Conservation (phyloP, 2,888 invertebrate species). For the Gerris lacustris region DNA sequence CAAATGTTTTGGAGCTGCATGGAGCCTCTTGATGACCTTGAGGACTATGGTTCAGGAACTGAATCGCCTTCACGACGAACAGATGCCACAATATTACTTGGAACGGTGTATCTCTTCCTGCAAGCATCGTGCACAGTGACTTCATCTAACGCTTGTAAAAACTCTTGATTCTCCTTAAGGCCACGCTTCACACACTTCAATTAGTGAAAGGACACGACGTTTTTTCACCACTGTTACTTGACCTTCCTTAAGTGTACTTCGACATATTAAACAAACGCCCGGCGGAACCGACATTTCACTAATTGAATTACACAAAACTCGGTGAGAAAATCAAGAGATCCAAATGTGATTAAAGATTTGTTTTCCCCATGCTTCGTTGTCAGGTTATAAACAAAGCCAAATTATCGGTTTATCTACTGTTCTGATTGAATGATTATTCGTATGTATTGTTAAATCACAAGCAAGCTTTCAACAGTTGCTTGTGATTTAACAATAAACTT, state of each 20-base stretch:
- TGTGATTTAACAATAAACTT: too few relatives aligned
- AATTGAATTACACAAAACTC: too few relatives aligned
- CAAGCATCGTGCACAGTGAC: slow-evolving; percentile 15
- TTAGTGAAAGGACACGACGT: slow-evolving; percentile 13
- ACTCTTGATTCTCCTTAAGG: slow-evolving; percentile 9
- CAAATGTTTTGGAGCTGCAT: too few relatives aligned
- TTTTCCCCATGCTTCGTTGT: too few relatives aligned
- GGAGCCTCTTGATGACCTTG: not conserved
- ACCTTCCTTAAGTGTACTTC: slow-evolving; percentile 10
- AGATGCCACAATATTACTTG: slow-evolving; percentile 18
- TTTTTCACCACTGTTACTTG: slow-evolving; percentile 12
- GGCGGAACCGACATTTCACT: too few relatives aligned
- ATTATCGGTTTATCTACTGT: too few relatives aligned
- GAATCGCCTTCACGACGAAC: slow-evolving; percentile 16
- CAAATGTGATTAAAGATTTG: too few relatives aligned
- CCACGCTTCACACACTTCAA: slow-evolving; percentile 19
- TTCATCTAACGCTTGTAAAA: not conserved
- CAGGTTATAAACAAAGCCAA: too few relatives aligned
- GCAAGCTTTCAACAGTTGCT: too few relatives aligned
- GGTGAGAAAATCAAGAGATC: too few relatives aligned
- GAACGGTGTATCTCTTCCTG: slow-evolving; percentile 17
- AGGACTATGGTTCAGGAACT: slow-evolving; percentile 12
- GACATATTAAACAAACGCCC: slow-evolving; percentile 11
- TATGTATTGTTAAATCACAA: too few relatives aligned
- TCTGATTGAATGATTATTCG: too few relatives aligned